Evolutionary conservation across 2,113 vertebrate species (phyloP).

Genomic region (Neopipo cinnamomea): DNA sequence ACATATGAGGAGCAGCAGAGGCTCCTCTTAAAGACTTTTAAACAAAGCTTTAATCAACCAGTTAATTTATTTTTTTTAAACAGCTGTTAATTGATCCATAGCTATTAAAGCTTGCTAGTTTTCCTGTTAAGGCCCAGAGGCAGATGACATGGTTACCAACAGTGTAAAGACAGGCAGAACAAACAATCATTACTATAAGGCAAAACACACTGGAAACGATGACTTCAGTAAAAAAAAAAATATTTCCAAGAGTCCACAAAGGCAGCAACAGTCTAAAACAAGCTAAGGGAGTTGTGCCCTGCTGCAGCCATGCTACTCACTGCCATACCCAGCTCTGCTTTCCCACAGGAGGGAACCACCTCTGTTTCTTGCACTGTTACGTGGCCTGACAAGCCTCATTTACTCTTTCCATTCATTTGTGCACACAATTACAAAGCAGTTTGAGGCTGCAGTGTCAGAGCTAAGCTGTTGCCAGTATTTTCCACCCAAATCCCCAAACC

Average conservation of each 20-base stretch:
- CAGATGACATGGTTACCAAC: background rate
- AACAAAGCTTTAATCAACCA: background rate
- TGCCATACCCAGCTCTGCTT: background rate
- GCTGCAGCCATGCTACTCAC: background rate
- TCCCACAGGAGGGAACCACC: background rate
- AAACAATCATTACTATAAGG: background rate
- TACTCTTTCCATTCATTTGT: background rate
- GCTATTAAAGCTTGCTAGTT: background rate
- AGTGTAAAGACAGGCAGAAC: background rate
- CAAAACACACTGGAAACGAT: background rate
- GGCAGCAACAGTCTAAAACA: background rate
- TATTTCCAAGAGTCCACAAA: background rate
- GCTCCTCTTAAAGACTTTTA: background rate
- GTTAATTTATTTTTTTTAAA: background rate
- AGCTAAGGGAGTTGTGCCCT: accelerated
- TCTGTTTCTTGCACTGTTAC: background rate
- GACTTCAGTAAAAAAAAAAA: background rate
- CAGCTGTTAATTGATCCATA: background rate
- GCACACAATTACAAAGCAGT: background rate
- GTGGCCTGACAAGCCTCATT: background rate
- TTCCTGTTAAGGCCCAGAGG: background rate
- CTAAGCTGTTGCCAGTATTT: background rate
- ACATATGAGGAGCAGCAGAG: background rate
- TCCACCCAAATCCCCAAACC: background rate
- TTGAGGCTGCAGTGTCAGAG: background rate